Conservation (phyloP, 1,140 invertebrate species). For the Hirudo medicinalis region DNA sequence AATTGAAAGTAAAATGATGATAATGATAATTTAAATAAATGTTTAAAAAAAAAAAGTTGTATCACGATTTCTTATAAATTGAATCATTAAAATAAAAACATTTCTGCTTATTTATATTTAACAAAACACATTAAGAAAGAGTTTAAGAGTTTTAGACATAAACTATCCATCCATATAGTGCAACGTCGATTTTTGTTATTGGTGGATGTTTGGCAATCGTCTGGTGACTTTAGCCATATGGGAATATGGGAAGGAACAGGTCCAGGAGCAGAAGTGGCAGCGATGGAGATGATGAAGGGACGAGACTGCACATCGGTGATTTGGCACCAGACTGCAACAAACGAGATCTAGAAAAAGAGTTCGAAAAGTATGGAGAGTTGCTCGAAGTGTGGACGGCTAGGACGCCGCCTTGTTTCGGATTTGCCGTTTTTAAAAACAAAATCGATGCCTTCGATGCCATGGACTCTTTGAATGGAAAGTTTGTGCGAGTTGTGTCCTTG, state of each 20-base stretch:
- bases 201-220: background rate
- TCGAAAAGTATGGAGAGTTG: conserved; percentile 37
- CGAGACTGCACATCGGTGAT: conserved; percentile 24
- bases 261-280: background rate
- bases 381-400: conserved; percentile 39
- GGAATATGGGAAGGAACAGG: background rate
- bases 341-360: conserved; percentile 32
- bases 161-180: no score
- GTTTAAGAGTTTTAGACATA: no score
- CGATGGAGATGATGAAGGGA: conserved; percentile 19
- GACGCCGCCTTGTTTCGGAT: conserved; percentile 41
- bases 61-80: no score
- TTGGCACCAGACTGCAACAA: conserved; percentile 29
- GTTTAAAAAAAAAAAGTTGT: no score
- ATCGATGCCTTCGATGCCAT: conserved; percentile 37
- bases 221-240: background rate
- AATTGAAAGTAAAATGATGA: no score
- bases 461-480: conserved; percentile 38
- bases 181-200: background rate
- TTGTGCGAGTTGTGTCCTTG: conserved; percentile 12
- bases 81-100: no score
- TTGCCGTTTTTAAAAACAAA: conserved; percentile 36
- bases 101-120: no score
- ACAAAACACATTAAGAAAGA: no score
- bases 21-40: no score